Evolutionary conservation across 2,888 invertebrate genomes (phyloP).

Genomic region (Scaptomyza cyrtandrae): DNA sequence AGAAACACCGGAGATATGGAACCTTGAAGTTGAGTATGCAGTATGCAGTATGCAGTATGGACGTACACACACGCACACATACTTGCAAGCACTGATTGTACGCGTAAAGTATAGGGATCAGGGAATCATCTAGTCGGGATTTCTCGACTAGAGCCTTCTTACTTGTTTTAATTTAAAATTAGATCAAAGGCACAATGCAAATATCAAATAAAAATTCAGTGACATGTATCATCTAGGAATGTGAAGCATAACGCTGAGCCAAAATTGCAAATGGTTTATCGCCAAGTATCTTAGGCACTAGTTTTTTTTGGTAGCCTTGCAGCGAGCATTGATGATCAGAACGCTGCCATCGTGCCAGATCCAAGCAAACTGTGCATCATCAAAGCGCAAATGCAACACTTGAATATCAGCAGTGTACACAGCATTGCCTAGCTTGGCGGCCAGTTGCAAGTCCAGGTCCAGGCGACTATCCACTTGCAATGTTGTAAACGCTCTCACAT

Average conservation of each 20-base stretch:
- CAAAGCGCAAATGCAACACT: slow-evolving; percentile 42
- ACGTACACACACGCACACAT: no score
- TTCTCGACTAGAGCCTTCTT: no score
- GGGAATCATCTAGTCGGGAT: no score
- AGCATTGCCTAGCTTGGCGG: slow-evolving; percentile 1
- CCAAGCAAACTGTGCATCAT: slow-evolving; percentile 36
- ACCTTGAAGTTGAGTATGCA: no score
- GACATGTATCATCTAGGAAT: slow-evolving; percentile 17
- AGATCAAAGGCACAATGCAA: no score
- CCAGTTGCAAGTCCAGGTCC: slow-evolving; percentile 15
- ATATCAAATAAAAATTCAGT: slow-evolving; percentile 40
- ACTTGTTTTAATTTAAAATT: no score
- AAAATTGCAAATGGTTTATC: rapidly evolving
- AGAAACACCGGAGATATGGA: no score
- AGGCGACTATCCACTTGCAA: slow-evolving; percentile 23
- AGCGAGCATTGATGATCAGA: slow-evolving; percentile 44
- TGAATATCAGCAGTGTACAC: slow-evolving; percentile 23
- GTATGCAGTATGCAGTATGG: no score
- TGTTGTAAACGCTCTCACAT: slow-evolving; percentile 24
- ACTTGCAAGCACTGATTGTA: no score
- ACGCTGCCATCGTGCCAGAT: slow-evolving; percentile 50
- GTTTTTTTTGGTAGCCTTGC: not conserved
- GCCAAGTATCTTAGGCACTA: slow-evolving; percentile 21
- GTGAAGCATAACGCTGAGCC: not conserved
- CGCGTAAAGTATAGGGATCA: no score